A percentile compares a stretch with the other conserved stretches of the same genome.
Conservation (phyloP, 2,888 invertebrate species). For the Cetonia aurata region DNA sequence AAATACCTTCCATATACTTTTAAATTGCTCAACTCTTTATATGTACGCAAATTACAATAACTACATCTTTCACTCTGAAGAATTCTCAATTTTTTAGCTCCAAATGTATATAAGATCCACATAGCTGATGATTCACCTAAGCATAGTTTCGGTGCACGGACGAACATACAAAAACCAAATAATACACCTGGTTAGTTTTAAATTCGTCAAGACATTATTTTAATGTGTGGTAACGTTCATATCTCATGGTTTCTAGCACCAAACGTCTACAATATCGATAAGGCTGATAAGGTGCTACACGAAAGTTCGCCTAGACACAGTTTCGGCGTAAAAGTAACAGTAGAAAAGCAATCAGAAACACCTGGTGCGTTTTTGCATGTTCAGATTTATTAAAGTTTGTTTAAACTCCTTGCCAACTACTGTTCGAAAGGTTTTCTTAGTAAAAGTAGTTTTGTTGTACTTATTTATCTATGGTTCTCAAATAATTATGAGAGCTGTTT, state of each 20-base stretch:
- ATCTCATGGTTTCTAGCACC: conserved; percentile 48
- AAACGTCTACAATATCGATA: conserved; percentile 76
- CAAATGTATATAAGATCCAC: conserved; percentile 62
- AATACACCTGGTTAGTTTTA: conserved; percentile 69
- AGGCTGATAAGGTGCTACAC: conserved; percentile 72
- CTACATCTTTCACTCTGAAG: neutral
- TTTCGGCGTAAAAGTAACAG: conserved; percentile 71
- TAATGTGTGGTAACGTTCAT: conserved; percentile 24
- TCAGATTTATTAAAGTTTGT: neutral
- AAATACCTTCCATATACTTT: neutral
- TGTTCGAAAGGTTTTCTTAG: no score
- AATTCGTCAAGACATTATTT: neutral
- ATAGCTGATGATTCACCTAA: conserved; percentile 70
- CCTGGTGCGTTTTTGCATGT: conserved; percentile 65
- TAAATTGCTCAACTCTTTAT: neutral
- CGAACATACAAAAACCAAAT: conserved; percentile 68
- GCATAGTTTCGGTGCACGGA: conserved; percentile 73
- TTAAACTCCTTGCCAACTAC: no score
- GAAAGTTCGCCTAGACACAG: conserved; percentile 74
- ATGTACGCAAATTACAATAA: no score
- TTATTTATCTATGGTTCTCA: no score
- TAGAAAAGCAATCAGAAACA: conserved; percentile 69
- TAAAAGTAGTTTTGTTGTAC: no score
- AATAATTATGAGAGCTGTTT: no score
- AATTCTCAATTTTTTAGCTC: conserved; percentile 31